A percentile compares a stretch with the other conserved stretches of the same genome.
phyloP scores from a whole-genome alignment of 2,797 vertebrate species.

The Argya squamiceps region DNA sequence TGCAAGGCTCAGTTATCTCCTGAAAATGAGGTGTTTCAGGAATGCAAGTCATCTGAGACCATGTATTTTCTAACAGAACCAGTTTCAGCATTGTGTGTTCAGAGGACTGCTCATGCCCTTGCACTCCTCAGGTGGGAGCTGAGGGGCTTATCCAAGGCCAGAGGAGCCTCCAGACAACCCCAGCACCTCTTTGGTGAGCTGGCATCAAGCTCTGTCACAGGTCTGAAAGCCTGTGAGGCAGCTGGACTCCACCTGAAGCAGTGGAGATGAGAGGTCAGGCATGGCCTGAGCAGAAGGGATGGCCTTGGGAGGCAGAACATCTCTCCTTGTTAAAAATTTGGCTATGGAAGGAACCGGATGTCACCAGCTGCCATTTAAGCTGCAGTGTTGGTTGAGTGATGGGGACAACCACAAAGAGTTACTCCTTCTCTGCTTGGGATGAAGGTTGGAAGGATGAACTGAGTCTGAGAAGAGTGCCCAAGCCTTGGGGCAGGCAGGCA shows the following conservation, averaged over 20 bases:
- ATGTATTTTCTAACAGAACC: conserved; percentile 46
- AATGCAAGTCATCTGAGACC: conserved; percentile 37
- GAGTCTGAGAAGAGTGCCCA: rapidly evolving
- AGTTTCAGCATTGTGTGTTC: neutral
- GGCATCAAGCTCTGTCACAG: neutral
- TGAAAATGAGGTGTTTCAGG: conserved; percentile 25
- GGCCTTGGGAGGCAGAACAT: neutral
- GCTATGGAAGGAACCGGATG: neutral
- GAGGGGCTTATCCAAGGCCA: neutral
- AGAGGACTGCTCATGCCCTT: neutral
- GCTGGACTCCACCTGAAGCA: neutral
- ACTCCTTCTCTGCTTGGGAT: neutral
- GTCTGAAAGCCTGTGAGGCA: neutral
- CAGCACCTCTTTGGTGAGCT: neutral
- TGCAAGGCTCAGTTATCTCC: conserved; percentile 11
- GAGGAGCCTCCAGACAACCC: neutral
- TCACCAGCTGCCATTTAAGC: neutral
- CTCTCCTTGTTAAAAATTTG: neutral
- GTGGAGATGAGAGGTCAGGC: neutral
- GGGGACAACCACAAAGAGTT: neutral
- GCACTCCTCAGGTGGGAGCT: neutral
- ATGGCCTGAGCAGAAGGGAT: neutral
- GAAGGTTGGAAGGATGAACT: neutral
- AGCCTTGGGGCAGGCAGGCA: neutral
- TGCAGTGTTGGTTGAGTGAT: rapidly evolving